A percentile compares a stretch with the other conserved stretches of the same genome.
phyloP scores from a whole-genome alignment of 2,888 invertebrate species.

The Euphydryas editha region DNA sequence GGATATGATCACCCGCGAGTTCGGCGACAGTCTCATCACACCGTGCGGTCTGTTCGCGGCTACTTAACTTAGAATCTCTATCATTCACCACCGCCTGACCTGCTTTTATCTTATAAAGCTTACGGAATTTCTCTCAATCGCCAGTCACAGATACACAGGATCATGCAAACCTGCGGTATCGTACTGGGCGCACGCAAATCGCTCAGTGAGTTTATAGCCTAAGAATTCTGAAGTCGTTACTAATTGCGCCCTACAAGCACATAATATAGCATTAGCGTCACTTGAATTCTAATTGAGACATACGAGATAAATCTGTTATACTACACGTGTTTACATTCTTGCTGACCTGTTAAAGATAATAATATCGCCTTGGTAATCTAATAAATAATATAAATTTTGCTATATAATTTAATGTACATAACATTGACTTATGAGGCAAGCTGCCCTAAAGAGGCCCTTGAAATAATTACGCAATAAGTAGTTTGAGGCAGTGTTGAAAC shows the following conservation, averaged over 20 bases:
- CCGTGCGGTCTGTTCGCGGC: too few relatives aligned
- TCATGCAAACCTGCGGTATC: background rate
- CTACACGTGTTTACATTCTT: constrained; percentile 37
- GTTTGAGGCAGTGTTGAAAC: background rate
- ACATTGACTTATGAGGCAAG: constrained; percentile 25
- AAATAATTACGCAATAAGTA: background rate
- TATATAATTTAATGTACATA: constrained; percentile 16
- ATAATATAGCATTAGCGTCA: constrained; percentile 25
- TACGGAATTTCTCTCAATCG: too few relatives aligned
- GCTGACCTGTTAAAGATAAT: constrained; percentile 19
- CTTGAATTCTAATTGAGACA: constrained; percentile 31
- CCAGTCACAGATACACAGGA: too few relatives aligned
- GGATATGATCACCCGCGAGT: too few relatives aligned
- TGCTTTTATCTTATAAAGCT: too few relatives aligned
- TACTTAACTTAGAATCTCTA: too few relatives aligned
- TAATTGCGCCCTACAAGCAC: constrained; percentile 25
- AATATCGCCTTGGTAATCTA: constrained; percentile 28
- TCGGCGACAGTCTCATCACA: too few relatives aligned
- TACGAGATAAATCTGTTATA: constrained; percentile 39
- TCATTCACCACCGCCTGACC: too few relatives aligned
- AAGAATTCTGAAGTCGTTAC: constrained; percentile 9
- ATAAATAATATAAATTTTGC: constrained; percentile 26
- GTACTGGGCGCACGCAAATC: background rate
- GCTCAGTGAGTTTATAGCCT: background rate
- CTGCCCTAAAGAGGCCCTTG: background rate